phyloP scores from a whole-genome alignment of 2,888 invertebrate genomes.

The Rhorus exstirpatorius region DNA sequence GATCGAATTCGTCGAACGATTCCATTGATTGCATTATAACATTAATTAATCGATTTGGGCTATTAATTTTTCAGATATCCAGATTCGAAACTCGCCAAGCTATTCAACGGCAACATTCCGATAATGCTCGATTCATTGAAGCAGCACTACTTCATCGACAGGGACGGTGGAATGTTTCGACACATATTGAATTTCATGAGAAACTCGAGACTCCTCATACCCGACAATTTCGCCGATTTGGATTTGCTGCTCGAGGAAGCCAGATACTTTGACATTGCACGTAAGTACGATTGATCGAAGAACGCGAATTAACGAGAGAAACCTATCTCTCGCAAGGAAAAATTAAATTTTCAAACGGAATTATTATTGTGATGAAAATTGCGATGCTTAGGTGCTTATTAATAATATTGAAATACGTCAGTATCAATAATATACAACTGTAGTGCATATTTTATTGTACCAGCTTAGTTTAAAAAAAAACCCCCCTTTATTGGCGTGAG shows the following conservation, averaged over 20 bases:
- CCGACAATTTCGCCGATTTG: slow-evolving; percentile 94
- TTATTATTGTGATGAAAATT: too few species aligned
- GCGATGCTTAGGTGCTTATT: too few species aligned
- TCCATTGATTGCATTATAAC: neutral
- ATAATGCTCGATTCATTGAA: slow-evolving; percentile 98
- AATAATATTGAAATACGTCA: too few species aligned
- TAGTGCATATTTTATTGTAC: too few species aligned
- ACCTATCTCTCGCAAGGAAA: too few species aligned
- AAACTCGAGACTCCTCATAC: slow-evolving; percentile 94
- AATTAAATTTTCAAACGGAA: too few species aligned
- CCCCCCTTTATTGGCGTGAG: too few species aligned
- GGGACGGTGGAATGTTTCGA: slow-evolving; percentile 99
- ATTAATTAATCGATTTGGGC: neutral
- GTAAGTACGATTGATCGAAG: slow-evolving; percentile 89
- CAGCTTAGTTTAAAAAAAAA: too few species aligned
- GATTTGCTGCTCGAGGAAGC: slow-evolving; percentile 97
- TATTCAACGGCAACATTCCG: slow-evolving; percentile 98
- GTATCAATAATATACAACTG: too few species aligned
- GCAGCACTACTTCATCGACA: slow-evolving; percentile 99
- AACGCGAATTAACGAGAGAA: too few species aligned
- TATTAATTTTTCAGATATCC: slow-evolving; percentile 91
- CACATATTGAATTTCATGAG: slow-evolving; percentile 99
- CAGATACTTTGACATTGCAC: slow-evolving; percentile 94
- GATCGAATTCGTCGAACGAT: neutral
- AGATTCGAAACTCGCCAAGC: slow-evolving; percentile 95